A percentile compares a stretch with the other conserved stretches of the same genome.
Evolutionary conservation across 2,113 vertebrate genomes (phyloP).

Genomic region (Gnathonemus echidnorhynchus): DNA sequence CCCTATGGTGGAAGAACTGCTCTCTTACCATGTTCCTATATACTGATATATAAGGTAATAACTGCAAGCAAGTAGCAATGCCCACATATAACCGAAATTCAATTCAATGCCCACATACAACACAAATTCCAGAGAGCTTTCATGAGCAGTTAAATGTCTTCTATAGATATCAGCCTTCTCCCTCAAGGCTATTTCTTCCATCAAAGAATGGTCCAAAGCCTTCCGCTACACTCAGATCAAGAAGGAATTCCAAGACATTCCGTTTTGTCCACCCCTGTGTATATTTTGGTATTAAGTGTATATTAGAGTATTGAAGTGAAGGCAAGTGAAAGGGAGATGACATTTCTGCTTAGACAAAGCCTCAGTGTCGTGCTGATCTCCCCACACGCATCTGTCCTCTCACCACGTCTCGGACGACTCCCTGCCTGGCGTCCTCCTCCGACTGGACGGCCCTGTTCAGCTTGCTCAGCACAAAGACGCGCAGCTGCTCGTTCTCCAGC

Average conservation of each 20-base stretch:
- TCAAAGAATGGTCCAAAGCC: neutral
- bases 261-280: neutral
- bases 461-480: constrained; percentile 89
- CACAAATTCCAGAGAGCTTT: neutral
- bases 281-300: neutral
- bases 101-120: neutral
- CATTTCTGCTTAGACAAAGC: neutral
- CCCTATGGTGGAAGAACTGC: neutral
- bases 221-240: neutral
- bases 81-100: neutral
- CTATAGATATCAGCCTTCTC: neutral
- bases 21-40: neutral
- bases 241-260: neutral
- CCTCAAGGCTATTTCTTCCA: neutral
- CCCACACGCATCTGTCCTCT: constrained; percentile 42
- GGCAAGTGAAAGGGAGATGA: neutral
- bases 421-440: constrained; percentile 83
- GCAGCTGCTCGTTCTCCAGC: constrained; percentile 92
- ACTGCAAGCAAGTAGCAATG: neutral
- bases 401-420: constrained; percentile 91
- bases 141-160: neutral
- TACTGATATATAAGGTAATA: neutral
- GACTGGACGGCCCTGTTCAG: constrained; percentile 78
- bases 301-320: neutral
- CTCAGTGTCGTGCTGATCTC: neutral